Conservation (phyloP, 2,797 vertebrate species). For the Mionectes olivaceus region DNA sequence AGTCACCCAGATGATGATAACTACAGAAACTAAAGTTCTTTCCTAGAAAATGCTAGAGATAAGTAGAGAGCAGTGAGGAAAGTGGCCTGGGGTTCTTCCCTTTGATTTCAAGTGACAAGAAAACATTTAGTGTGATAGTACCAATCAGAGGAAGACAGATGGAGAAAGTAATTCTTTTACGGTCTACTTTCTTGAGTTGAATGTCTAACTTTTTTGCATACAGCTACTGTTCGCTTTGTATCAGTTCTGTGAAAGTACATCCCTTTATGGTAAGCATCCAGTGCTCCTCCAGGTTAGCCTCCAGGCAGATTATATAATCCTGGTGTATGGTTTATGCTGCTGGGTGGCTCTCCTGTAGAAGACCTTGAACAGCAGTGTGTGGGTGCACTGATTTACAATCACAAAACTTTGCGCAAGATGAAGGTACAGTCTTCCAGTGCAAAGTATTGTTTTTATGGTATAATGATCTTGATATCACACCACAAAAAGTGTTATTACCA, state of each 20-base stretch:
- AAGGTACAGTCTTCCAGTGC: not conserved
- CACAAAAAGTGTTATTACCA: not conserved
- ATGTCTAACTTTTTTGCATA: not conserved
- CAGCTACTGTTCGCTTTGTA: not conserved
- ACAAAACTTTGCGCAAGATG: not conserved
- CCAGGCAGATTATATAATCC: not conserved
- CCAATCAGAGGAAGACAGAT: not conserved
- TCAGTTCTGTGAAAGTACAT: not conserved
- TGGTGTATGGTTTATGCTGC: not conserved
- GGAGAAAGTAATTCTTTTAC: not conserved
- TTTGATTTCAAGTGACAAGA: not conserved
- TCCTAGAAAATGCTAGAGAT: not conserved
- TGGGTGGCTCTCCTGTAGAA: fast-evolving
- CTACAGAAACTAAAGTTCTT: not conserved
- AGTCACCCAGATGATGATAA: not conserved
- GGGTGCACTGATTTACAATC: not conserved
- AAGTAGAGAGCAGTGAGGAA: not conserved
- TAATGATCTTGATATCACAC: not conserved
- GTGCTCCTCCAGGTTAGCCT: not conserved
- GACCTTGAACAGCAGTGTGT: not conserved
- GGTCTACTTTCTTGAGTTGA: not conserved
- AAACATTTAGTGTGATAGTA: not conserved
- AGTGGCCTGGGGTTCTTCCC: not conserved
- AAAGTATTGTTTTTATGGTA: not conserved
- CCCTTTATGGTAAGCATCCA: not conserved